Evolutionary conservation across 1,140 invertebrate species (phyloP).

Genomic region (Chionoecetes opilio): DNA sequence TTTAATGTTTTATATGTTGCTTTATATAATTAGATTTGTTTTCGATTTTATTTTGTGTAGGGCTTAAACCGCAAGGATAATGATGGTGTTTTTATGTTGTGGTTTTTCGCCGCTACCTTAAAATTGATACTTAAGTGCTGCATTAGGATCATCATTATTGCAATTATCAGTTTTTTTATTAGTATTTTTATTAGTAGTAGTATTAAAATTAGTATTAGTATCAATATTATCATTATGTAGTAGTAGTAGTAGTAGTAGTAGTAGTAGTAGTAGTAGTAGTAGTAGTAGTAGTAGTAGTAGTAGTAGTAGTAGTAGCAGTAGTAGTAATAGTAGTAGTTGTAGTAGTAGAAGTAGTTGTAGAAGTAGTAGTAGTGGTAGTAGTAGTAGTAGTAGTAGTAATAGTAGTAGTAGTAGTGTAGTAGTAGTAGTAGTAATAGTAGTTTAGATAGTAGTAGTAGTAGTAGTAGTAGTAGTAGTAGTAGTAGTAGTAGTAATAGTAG

Average conservation of each 20-base stretch:
- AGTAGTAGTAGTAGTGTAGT: slow-evolving; percentile 24
- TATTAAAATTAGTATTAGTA: background rate
- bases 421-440: background rate
- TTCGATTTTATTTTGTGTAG: too few relatives aligned
- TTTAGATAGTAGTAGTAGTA: background rate
- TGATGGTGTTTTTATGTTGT: too few relatives aligned
- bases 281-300: slow-evolving; percentile 23
- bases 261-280: slow-evolving; percentile 1
- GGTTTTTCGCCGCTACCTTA: too few relatives aligned
- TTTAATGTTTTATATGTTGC: too few relatives aligned
- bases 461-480: slow-evolving; percentile 23
- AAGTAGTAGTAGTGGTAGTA: background rate
- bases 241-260: background rate
- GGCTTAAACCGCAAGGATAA: too few relatives aligned
- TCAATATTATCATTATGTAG: background rate
- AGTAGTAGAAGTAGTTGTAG: background rate
- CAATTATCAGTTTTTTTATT: too few relatives aligned
- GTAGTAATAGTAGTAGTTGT: background rate
- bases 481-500: background rate
- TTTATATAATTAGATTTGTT: too few relatives aligned
- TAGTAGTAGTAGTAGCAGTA: background rate
- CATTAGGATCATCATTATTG: too few relatives aligned
- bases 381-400: background rate
- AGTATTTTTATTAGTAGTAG: background rate
- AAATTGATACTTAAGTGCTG: too few relatives aligned